phyloP scores from a whole-genome alignment of 2,797 vertebrate genomes.

The Silurus lanzhouensis region DNA sequence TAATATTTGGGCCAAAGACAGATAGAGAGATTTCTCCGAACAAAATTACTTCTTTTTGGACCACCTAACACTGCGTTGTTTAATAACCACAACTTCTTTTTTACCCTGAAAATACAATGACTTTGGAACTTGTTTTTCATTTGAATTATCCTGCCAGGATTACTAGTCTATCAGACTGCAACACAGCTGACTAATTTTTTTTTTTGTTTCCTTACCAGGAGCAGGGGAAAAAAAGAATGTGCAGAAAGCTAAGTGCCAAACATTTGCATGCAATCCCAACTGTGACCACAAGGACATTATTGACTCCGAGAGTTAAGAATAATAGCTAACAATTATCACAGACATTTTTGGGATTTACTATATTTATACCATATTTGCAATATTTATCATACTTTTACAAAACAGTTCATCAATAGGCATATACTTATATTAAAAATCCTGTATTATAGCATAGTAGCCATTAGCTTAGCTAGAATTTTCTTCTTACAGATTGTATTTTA shows the following conservation, averaged over 20 bases:
- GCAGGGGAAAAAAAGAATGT: not conserved
- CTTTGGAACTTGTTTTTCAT: not conserved
- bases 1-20: not conserved
- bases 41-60: not conserved
- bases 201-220: not conserved
- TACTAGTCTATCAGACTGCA: not conserved
- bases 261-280: not conserved
- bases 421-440: too few species aligned
- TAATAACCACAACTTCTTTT: not conserved
- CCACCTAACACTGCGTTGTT: not conserved
- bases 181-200: not conserved
- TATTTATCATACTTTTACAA: too few species aligned
- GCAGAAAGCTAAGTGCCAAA: not conserved
- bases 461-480: too few species aligned
- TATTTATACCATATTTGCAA: too few species aligned
- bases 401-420: too few species aligned
- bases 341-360: too few species aligned
- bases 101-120: not conserved
- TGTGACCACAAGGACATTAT: not conserved
- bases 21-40: not conserved
- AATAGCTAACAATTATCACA: not conserved
- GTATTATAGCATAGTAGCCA: too few species aligned
- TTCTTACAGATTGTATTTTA: too few species aligned
- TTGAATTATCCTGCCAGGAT: not conserved
- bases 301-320: not conserved